Percentiles rank a stretch among this genome's conserved stretches.
Evolutionary conservation across 2,888 invertebrate genomes (phyloP).

Genomic region (Caenorhabditis sp.): DNA sequence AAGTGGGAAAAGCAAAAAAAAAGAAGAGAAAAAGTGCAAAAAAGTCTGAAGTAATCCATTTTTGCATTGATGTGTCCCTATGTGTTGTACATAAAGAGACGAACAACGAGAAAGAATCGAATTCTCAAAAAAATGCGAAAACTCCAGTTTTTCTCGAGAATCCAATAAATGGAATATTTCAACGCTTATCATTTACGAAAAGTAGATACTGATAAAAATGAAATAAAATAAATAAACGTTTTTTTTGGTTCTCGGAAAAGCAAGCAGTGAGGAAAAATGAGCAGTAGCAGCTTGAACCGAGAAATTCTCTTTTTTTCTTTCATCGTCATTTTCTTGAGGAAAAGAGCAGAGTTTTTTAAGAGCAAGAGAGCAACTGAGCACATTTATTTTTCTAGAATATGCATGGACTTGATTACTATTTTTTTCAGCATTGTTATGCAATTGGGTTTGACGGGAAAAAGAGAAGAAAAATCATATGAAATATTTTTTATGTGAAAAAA

Average conservation of each 20-base stretch:
- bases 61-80: not conserved
- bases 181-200: not conserved
- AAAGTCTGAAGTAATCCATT: not conserved
- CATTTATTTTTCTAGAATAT: not conserved
- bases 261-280: not conserved
- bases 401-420: no score
- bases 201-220: not conserved
- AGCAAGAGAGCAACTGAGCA: no score
- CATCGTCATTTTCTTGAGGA: not conserved
- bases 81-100: not conserved
- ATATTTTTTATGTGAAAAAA: no score
- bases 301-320: not conserved
- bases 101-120: not conserved
- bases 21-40: not conserved
- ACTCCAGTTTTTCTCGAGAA: not conserved
- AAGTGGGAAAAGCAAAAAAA: not conserved
- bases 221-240: not conserved
- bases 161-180: not conserved
- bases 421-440: no score
- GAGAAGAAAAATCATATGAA: no score
- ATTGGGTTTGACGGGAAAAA: no score
- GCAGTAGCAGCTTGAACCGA: not conserved
- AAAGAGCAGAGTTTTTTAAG: not conserved
- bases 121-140: not conserved
- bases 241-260: not conserved